Conservation (phyloP, 2,113 vertebrate genomes). For the Bubalus kerabau region DNA sequence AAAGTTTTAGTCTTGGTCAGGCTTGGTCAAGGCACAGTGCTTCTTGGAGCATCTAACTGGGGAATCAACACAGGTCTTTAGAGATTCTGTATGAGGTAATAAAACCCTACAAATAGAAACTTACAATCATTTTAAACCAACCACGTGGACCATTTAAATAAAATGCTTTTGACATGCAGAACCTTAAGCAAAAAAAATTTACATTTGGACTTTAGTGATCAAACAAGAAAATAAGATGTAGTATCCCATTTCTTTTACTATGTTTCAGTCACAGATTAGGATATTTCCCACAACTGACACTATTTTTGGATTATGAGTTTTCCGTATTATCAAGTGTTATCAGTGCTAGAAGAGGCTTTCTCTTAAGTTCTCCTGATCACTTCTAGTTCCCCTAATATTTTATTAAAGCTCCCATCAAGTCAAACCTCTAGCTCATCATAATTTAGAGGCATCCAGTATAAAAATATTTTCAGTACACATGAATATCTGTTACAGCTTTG, state of each 20-base stretch:
- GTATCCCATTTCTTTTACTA: not conserved
- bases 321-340: not conserved
- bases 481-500: not conserved
- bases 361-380: not conserved
- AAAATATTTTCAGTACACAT: not conserved
- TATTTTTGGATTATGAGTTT: not conserved
- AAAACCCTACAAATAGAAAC: not conserved
- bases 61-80: not conserved
- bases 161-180: not conserved
- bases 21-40: not conserved
- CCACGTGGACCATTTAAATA: not conserved
- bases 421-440: not conserved
- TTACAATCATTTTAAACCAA: not conserved
- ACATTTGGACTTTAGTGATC: not conserved
- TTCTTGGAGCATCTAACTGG: not conserved
- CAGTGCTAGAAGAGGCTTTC: not conserved
- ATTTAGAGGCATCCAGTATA: not conserved
- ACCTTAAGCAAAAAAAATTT: not conserved
- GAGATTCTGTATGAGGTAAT: not conserved
- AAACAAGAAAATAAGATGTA: not conserved
- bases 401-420: not conserved
- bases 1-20: not conserved
- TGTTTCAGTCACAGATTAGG: not conserved
- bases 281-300: not conserved
- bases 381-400: not conserved